phyloP scores from a whole-genome alignment of 2,797 vertebrate species.

The Melanotaenia boesemani region DNA sequence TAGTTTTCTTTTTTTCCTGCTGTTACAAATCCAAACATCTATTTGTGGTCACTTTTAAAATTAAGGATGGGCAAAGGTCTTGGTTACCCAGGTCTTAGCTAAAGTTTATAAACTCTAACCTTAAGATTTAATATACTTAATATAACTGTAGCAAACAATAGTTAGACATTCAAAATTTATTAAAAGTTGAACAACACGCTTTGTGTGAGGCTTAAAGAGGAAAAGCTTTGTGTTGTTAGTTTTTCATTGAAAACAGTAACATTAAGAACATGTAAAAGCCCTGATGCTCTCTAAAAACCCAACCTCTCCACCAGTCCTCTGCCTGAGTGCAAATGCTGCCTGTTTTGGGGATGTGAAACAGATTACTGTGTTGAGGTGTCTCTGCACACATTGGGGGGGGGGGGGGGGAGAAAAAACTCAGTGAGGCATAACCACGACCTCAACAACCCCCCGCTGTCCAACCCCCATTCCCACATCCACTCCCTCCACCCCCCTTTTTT shows the following conservation, averaged over 20 bases:
- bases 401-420: conserved; percentile 45
- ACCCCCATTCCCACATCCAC: conserved; percentile 8
- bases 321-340: conserved; percentile 70
- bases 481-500: conserved; percentile 28
- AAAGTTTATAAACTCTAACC: background rate
- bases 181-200: too few species aligned
- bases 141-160: background rate
- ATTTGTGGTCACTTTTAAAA: too few species aligned
- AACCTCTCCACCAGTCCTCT: conserved; percentile 53
- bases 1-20: conserved; percentile 68
- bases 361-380: conserved; percentile 71
- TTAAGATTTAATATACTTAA: too few species aligned
- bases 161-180: too few species aligned
- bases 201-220: background rate
- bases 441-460: conserved; percentile 38
- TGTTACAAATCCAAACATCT: too few species aligned
- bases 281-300: conserved; percentile 2
- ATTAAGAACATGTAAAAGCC: background rate
- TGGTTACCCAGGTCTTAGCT: background rate
- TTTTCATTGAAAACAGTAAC: background rate
- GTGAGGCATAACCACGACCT: conserved; percentile 60
- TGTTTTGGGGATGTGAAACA: conserved; percentile 69
- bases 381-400: conserved; percentile 34
- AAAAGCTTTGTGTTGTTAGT: background rate
- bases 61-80: too few species aligned